These are phyloP conservation scores for Glyptemys insculpta DNA, from an alignment of 2,797 vertebrate species.

Conservation along the genomic window DNA sequence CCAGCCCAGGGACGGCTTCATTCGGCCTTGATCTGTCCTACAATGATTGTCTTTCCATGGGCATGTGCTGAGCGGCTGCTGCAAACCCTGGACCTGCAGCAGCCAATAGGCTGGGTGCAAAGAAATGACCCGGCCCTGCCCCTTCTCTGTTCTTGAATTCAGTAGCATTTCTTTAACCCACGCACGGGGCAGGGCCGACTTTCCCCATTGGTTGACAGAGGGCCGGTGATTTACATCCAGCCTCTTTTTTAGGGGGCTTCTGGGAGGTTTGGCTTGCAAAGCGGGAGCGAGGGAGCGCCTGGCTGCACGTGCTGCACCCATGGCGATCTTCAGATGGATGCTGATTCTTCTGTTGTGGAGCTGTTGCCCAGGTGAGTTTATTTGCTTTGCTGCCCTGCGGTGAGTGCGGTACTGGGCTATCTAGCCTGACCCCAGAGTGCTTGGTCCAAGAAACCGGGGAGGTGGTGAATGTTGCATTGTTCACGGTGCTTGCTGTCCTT, in stretches of 20 bases:
- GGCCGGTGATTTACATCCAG: background rate
- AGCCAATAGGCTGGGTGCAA: background rate
- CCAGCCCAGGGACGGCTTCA: accelerated
- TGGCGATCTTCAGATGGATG: background rate
- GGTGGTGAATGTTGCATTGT: background rate
- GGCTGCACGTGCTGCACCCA: background rate
- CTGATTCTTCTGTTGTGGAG: background rate
- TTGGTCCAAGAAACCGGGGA: background rate
- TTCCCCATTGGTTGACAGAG: background rate
- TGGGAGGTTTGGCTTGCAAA: background rate
- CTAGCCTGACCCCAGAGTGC: too few relatives aligned
- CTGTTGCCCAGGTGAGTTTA: constrained; percentile 21
- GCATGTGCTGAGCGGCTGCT: background rate
- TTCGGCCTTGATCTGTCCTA: background rate
- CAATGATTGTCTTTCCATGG: too few relatives aligned
- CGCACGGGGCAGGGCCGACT: background rate
- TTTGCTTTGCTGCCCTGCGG: too few relatives aligned
- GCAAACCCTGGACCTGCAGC: background rate
- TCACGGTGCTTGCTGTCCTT: background rate
- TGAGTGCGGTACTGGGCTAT: too few relatives aligned
- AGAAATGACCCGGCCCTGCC: background rate
- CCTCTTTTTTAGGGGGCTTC: background rate
- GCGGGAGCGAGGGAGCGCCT: background rate
- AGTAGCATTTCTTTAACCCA: background rate
- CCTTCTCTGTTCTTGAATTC: background rate